Base-by-base conservation (phyloP, 2,888 invertebrate species). In the Melanophora roralis region DNA sequence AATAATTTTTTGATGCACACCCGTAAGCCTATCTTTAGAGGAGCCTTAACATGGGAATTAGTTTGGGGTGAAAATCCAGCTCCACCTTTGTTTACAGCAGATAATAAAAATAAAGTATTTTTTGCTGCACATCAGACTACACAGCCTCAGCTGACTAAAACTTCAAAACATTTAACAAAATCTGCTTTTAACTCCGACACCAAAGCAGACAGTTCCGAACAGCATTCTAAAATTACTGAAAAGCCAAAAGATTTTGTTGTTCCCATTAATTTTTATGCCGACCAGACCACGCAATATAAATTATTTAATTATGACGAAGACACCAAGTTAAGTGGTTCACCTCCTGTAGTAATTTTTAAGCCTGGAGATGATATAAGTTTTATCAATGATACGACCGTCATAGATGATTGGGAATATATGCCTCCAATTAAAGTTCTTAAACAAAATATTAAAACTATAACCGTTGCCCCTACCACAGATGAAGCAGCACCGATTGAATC, bases 301-400 rank as follows among this genome's bases (percentile, higher is more conserved):
- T n/a, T 80, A 14, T 73, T 80, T 16, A 80, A 76, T 55, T 11
- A 36, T 2, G 23, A 76, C 38, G 76, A 80, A 45, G 49, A 51
- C 0, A 19, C 11, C 2, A 1, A 51, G 11, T 38, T 80, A 19
- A 59, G n/a, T n/a, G 45, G 38, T 12, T 45, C 36, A 1, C 45
- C 69, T 16, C 83, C 83, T 0, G 83, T 78, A 36, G 68, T 85
- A 1, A 57, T 82, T 36, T 86, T 84, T 62, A 80, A 82, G 4
- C 75, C 57, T 49, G 53, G 78, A 0, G 83, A 69, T 23, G 75
- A 77, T 36, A 81, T 74, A 49, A 45, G 62, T 8, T 82, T 81
- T 32, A 23, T 45, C 0, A 21, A 73, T 7, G 80, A 82, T 36
- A 43, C 57, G 1, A 36, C 72, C 7, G 34, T 74, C 7, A 57